These are phyloP conservation scores for Thamnophis elegans DNA, from an alignment of 2,797 vertebrate species.

Conservation along the genomic window DNA sequence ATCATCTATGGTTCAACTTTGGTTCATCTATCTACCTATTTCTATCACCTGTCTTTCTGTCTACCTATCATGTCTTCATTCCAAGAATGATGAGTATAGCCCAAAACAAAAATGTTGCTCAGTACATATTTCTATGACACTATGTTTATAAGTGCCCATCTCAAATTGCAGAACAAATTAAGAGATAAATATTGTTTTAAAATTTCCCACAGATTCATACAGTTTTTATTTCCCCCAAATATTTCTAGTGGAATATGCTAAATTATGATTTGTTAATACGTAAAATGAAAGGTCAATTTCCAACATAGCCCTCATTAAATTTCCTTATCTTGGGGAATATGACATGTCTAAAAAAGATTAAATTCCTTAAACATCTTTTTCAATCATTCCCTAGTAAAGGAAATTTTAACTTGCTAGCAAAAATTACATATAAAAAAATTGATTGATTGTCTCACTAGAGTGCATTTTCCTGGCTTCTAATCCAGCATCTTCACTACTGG, in stretches of 20 bases:
- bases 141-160: not conserved
- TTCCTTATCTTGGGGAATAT: not conserved
- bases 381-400: not conserved
- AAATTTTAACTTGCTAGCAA: not conserved
- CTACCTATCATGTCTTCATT: not conserved
- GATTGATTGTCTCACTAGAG: too few species aligned
- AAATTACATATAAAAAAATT: not conserved
- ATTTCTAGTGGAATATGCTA: not conserved
- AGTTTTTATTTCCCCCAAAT: not conserved
- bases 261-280: not conserved
- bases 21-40: too few species aligned
- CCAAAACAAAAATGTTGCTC: not conserved
- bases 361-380: not conserved
- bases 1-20: too few species aligned
- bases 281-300: not conserved
- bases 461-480: too few species aligned
- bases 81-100: not conserved
- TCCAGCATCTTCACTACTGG: too few species aligned
- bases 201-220: not conserved
- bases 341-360: not conserved
- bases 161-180: not conserved
- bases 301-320: not conserved
- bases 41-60: too few species aligned
- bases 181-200: not conserved
- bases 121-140: not conserved